Conservation (phyloP, 2,113 vertebrate genomes). For the Rutilus rutilus region DNA sequence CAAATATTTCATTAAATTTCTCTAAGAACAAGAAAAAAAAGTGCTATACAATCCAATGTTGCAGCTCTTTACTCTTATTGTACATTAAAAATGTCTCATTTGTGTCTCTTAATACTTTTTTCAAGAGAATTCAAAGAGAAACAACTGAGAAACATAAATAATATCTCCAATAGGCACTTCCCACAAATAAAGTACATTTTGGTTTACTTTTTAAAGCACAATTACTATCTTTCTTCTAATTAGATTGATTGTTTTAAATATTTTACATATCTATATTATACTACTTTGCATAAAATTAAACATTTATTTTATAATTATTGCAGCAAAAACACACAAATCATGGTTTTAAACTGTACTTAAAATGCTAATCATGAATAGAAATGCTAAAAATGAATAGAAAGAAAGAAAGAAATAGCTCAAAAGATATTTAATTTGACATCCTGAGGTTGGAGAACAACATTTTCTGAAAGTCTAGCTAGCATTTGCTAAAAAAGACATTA, state of each 20-base stretch:
- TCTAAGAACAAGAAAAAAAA: background rate
- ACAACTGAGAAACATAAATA: background rate
- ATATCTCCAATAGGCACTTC: background rate
- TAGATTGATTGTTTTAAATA: background rate
- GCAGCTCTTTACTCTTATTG: background rate
- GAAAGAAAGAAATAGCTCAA: background rate
- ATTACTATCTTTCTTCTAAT: too few species aligned
- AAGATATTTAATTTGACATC: background rate
- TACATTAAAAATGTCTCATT: background rate
- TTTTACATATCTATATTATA: background rate
- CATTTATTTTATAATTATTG: background rate
- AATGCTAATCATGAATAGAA: too few species aligned
- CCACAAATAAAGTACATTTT: background rate
- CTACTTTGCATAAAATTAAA: background rate
- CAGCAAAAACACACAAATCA: background rate
- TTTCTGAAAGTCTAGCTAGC: background rate
- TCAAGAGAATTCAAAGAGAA: background rate
- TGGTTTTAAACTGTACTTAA: background rate
- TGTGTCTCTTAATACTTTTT: background rate
- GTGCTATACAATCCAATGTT: background rate
- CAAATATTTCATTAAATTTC: background rate
- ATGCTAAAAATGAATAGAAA: background rate
- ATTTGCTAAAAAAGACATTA: background rate
- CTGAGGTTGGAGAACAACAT: background rate
- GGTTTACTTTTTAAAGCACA: too few species aligned